A percentile compares a stretch with the other conserved stretches of the same genome.
phyloP scores from a whole-genome alignment of 1,140 invertebrate species.

The Philopotamus ludificatus region DNA sequence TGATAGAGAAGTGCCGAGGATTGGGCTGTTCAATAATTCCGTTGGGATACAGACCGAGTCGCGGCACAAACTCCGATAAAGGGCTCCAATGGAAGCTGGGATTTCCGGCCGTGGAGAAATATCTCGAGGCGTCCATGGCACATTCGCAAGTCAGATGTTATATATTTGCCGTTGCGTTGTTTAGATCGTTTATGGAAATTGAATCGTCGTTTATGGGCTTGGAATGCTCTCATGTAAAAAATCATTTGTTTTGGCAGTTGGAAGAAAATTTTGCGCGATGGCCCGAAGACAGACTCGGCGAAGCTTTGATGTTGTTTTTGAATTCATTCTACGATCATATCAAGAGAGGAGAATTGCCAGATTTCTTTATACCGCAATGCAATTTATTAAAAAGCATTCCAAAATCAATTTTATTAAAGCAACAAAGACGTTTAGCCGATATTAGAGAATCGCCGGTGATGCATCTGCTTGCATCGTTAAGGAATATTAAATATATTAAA shows the following conservation, averaged over 20 bases:
- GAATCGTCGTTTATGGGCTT: slow-evolving; percentile 58
- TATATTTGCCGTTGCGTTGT: slow-evolving; percentile 62
- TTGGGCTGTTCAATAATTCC: slow-evolving; percentile 70
- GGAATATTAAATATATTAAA: slow-evolving; percentile 63
- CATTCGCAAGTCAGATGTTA: slow-evolving; percentile 68
- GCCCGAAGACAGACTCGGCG: slow-evolving; percentile 68
- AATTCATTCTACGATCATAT: slow-evolving; percentile 58
- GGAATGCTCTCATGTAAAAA: slow-evolving; percentile 67
- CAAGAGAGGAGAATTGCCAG: slow-evolving; percentile 57
- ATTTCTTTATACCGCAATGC: slow-evolving; percentile 71
- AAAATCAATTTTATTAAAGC: slow-evolving; percentile 59
- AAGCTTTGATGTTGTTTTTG: slow-evolving; percentile 64
- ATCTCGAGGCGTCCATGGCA: slow-evolving; percentile 67
- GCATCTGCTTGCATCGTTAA: slow-evolving; percentile 64
- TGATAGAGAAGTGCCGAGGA: slow-evolving; percentile 64
- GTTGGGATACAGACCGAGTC: slow-evolving; percentile 62
- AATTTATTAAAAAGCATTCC: slow-evolving; percentile 73
- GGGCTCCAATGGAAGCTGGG: slow-evolving; percentile 72
- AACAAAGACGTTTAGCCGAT: slow-evolving; percentile 65
- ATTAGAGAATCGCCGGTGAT: slow-evolving; percentile 69
- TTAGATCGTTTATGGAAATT: slow-evolving; percentile 68
- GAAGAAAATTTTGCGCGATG: slow-evolving; percentile 68
- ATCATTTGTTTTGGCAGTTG: slow-evolving; percentile 76
- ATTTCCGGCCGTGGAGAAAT: slow-evolving; percentile 72
- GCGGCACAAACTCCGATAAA: slow-evolving; percentile 57